Evolutionary conservation across 2,797 vertebrate genomes (phyloP).

Genomic region (Cryptoblepharus egeriae): DNA sequence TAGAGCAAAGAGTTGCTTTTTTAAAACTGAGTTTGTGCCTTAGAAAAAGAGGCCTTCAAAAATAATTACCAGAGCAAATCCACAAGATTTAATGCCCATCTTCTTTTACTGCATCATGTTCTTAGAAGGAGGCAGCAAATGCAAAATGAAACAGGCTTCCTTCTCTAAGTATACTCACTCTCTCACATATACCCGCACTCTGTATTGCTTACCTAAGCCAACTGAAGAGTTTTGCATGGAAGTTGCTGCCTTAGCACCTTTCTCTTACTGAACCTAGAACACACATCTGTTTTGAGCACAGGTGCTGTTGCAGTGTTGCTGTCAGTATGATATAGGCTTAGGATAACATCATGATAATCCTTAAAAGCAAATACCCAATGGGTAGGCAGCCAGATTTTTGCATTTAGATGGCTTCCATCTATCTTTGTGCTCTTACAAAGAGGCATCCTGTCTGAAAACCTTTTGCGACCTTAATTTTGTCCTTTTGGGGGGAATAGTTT

Average conservation of each 20-base stretch:
- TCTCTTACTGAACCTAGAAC: not conserved
- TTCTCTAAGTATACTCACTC: too few species aligned
- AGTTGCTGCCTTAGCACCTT: not conserved
- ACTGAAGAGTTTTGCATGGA: not conserved
- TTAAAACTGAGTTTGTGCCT: too few species aligned
- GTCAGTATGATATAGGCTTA: not conserved
- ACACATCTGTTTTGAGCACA: too few species aligned
- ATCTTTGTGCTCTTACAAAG: not conserved
- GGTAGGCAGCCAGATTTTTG: too few species aligned
- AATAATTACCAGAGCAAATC: not conserved
- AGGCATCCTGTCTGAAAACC: too few species aligned
- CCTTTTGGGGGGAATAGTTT: not conserved
- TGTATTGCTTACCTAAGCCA: not conserved
- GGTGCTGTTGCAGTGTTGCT: not conserved
- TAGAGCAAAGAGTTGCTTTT: not conserved
- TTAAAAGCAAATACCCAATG: not conserved
- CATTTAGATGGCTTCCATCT: too few species aligned
- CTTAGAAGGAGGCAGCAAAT: not conserved
- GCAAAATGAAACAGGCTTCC: not conserved
- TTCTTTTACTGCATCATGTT: too few species aligned
- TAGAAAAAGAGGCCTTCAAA: not conserved
- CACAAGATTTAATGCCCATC: not conserved
- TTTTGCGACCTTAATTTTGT: fast-evolving
- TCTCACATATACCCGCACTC: too few species aligned
- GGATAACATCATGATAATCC: not conserved